A percentile compares a stretch with the other conserved stretches of the same genome.
Conservation (phyloP, 2,888 invertebrate genomes). For the Tachina lurida region DNA sequence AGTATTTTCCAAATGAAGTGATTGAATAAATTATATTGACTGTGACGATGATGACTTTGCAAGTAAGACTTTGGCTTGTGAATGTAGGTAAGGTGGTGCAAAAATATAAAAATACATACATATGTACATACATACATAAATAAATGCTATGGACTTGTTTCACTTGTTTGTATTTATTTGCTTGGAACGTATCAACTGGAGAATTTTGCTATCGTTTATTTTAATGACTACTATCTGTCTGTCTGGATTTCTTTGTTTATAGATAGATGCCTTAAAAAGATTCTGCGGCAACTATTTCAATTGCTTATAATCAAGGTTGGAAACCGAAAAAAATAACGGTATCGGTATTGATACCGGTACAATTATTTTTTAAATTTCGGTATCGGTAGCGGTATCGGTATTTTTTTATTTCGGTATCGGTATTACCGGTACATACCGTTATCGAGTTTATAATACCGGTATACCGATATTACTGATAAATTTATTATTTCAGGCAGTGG, state of each 20-base stretch:
- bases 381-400: no score
- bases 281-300: not conserved
- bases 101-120: not conserved
- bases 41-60: slow-evolving; percentile 26
- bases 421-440: no score
- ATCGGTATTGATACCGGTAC: no score
- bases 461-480: no score
- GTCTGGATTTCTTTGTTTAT: not conserved
- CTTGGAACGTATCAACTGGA: slow-evolving; percentile 17
- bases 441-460: no score
- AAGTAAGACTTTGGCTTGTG: not conserved
- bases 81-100: no score
- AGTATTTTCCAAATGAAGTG: slow-evolving; percentile 51
- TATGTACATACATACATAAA: not conserved
- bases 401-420: no score
- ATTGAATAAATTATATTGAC: slow-evolving; percentile 30
- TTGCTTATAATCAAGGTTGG: slow-evolving; percentile 43
- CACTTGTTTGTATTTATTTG: slow-evolving; percentile 19
- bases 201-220: slow-evolving; percentile 23
- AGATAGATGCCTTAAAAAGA: not conserved
- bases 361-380: no score
- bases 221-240: slow-evolving; percentile 39
- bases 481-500: no score
- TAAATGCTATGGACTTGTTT: slow-evolving; percentile 19
- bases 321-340: no score